Evolutionary conservation across 2,113 vertebrate genomes (phyloP), one percentile per base, ranked within the genome.

Genomic region (Galeopterus variegatus): DNA sequence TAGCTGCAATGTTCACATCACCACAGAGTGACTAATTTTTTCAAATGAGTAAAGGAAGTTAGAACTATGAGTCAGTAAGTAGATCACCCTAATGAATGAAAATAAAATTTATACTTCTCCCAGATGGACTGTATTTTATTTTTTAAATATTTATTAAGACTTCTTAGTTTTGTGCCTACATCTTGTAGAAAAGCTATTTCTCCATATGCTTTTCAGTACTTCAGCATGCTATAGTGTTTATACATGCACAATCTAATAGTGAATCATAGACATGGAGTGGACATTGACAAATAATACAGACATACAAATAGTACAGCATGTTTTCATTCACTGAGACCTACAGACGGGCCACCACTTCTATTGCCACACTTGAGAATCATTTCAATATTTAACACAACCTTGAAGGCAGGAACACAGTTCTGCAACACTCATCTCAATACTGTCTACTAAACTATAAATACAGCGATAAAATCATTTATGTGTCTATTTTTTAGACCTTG

Each of bases 71-170:
- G 81, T 95, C 95, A 97, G 94, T 76, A 48, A 98, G 73, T 89
- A 17, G 76, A 67, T 94, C 36, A 28, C 93, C 67, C 94, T 88
- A 83, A 88, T 91, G 96, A 97, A 93, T 94, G 84, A 96, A 98
- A 96, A 95, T 93, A 96, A 97, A 93, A 94, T 84, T 72, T 92
- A 97, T 95, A 60, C 50, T 96, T 97, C 92, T 96, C 77, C 88
- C 95, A 97, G 94, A 94, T 97, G 96, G 91, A 84, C 85, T 86
- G 50, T 19, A 86, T 93, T 97, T 96, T 97, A 97, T 92, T 98
- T 97, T 96, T 33, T 6, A 97, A 97, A 91, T 96, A 96, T 96
- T 96, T 97, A 97, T 93, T 84, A 96, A 97, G 62, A 67, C 36
- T 82, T 90, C 95, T 96, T 97, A 96, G 36, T 73, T 97, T 88